These are phyloP conservation scores for Leptobrachium leishanense DNA, from an alignment of 2,113 vertebrate species.

Conservation along the genomic window DNA sequence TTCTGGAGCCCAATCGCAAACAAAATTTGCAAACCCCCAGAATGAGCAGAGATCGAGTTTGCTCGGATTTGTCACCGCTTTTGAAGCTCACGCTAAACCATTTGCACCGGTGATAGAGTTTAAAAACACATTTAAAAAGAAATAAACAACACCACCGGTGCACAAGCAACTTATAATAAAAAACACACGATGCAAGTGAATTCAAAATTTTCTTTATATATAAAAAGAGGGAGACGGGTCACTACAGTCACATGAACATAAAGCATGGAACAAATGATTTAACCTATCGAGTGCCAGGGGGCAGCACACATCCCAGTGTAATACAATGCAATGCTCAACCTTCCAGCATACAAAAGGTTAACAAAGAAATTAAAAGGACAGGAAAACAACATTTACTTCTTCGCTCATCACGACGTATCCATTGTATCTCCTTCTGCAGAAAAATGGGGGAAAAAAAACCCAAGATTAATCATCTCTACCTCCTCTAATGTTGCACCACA, in stretches of 20 bases:
- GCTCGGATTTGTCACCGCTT: no score
- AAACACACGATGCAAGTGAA: not conserved
- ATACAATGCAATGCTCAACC: not conserved
- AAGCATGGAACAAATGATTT: slow-evolving; percentile 21
- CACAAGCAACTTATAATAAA: no score
- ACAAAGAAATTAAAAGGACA: not conserved
- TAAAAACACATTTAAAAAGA: no score
- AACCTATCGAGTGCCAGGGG: not conserved
- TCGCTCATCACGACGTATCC: slow-evolving; percentile 62
- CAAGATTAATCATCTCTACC: no score
- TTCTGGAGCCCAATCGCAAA: no score
- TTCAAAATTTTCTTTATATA: slow-evolving; percentile 19
- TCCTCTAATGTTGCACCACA: no score
- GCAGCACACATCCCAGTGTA: not conserved
- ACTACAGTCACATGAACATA: not conserved
- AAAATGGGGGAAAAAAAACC: not conserved
- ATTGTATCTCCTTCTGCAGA: slow-evolving; percentile 64
- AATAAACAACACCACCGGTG: no score
- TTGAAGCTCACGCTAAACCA: no score
- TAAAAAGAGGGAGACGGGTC: slow-evolving; percentile 23
- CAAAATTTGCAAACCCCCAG: no score
- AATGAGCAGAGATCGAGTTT: no score
- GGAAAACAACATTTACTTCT: not conserved
- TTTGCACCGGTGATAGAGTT: no score
- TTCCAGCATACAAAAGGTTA: not conserved